A percentile compares a stretch with the other conserved stretches of the same genome.
Conservation (phyloP, 2,113 vertebrate genomes). For the Hippocampus mohnikei region DNA sequence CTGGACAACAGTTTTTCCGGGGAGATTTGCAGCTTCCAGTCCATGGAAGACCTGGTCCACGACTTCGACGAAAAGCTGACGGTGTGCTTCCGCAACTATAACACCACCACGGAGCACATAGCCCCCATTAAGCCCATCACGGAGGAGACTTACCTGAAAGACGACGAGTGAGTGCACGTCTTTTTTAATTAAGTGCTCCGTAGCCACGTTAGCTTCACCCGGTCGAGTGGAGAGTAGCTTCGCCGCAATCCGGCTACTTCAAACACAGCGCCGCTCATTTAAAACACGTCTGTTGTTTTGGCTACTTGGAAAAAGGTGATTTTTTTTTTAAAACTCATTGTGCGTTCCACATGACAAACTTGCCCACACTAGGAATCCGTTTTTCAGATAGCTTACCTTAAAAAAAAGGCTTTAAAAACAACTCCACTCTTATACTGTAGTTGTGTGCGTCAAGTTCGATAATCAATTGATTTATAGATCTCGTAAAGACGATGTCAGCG, state of each 20-base stretch:
- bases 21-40: conserved; percentile 75
- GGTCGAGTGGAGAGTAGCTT: conserved; percentile 27
- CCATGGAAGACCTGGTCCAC: conserved; percentile 80
- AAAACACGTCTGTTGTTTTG: neutral
- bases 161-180: conserved; percentile 86
- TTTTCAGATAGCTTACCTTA: no score
- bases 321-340: neutral
- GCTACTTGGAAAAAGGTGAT: neutral
- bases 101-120: conserved; percentile 74
- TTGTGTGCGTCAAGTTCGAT: no score
- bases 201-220: conserved; percentile 30
- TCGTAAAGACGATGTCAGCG: no score
- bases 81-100: conserved; percentile 83
- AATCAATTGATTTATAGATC: no score
- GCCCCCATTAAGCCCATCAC: conserved; percentile 82
- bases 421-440: no score
- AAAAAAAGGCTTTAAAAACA: no score
- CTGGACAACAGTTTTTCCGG: conserved; percentile 76
- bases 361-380: no score
- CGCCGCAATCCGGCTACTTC: conserved; percentile 32
- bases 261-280: conserved; percentile 18
- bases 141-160: conserved; percentile 82
- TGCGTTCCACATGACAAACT: no score
- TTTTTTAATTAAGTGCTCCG: conserved; percentile 8
- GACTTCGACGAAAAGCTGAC: conserved; percentile 86